These are phyloP conservation scores for Ceraclea dissimilis DNA, from an alignment of 2,888 invertebrate genomes.

Conservation along the genomic window DNA sequence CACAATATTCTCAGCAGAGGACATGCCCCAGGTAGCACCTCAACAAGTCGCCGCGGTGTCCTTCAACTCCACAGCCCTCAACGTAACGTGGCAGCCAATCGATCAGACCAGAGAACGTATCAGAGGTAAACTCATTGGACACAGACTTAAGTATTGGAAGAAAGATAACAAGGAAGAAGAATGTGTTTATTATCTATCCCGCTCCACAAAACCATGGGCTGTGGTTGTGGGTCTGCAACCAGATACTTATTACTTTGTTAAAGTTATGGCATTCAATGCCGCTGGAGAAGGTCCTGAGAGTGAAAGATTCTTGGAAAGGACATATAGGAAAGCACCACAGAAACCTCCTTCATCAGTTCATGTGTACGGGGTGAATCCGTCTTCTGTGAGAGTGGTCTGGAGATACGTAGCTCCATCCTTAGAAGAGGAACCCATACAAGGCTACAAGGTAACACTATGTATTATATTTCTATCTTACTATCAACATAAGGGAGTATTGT, in stretches of 20 bases:
- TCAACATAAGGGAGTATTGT: neutral
- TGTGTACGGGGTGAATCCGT: slow-evolving; percentile 75
- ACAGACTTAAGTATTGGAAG: slow-evolving; percentile 91
- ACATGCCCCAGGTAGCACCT: slow-evolving; percentile 88
- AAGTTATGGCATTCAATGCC: slow-evolving; percentile 92
- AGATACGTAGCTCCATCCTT: slow-evolving; percentile 84
- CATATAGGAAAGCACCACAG: slow-evolving; percentile 86
- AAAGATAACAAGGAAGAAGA: slow-evolving; percentile 66
- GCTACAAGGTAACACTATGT: slow-evolving; percentile 81
- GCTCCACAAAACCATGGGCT: slow-evolving; percentile 77
- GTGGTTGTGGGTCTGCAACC: slow-evolving; percentile 89
- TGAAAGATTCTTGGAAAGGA: slow-evolving; percentile 79
- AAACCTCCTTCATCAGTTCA: slow-evolving; percentile 91
- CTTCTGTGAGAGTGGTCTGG: slow-evolving; percentile 85
- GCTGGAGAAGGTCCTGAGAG: slow-evolving; percentile 96
- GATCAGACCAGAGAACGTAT: slow-evolving; percentile 76
- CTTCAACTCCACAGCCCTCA: slow-evolving; percentile 87
- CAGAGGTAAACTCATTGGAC: slow-evolving; percentile 85
- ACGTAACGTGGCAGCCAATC: slow-evolving; percentile 86
- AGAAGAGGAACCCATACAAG: slow-evolving; percentile 89
- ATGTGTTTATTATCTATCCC: slow-evolving; percentile 75
- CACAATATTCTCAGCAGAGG: slow-evolving; percentile 79
- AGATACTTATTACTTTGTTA: slow-evolving; percentile 87
- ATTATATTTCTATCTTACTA: neutral
- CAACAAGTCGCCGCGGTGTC: slow-evolving; percentile 69